These are phyloP conservation scores for Lasiurus borealis DNA, from an alignment of 2,113 vertebrate genomes.

Conservation along the genomic window DNA sequence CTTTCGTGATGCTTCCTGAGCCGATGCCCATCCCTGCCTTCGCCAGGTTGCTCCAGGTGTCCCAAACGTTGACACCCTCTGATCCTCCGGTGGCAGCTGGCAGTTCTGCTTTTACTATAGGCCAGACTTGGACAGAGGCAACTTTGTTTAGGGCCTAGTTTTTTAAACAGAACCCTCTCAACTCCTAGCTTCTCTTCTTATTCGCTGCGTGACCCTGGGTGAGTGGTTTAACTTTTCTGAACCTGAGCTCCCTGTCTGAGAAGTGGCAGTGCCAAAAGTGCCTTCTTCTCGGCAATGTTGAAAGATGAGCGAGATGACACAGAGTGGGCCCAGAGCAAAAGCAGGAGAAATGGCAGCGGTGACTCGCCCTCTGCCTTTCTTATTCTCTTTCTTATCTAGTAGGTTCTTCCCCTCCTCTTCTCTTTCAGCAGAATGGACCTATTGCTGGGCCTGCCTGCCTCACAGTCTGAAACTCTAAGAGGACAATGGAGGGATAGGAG, in stretches of 20 bases:
- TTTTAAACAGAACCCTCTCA: neutral
- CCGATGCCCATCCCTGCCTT: neutral
- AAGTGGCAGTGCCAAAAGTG: neutral
- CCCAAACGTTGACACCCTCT: neutral
- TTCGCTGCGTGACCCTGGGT: too few relatives aligned
- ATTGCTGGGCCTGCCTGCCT: neutral
- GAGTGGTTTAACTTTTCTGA: conserved; percentile 4
- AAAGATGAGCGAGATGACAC: neutral
- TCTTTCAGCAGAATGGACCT: neutral
- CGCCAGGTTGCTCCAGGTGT: neutral
- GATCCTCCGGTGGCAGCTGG: neutral
- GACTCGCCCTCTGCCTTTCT: neutral
- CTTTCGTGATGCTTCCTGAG: neutral
- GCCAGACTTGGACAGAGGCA: neutral
- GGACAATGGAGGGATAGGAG: neutral
- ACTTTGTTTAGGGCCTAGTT: neutral
- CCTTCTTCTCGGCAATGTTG: neutral
- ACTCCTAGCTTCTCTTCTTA: neutral
- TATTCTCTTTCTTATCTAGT: neutral
- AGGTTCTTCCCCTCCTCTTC: neutral
- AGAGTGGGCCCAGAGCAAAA: neutral
- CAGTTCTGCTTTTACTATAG: neutral
- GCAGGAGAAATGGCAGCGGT: neutral
- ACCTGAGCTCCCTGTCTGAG: neutral
- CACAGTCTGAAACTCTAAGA: neutral